Base-by-base conservation (phyloP, 2,797 vertebrate genomes). In the Thamnophis elegans region DNA sequence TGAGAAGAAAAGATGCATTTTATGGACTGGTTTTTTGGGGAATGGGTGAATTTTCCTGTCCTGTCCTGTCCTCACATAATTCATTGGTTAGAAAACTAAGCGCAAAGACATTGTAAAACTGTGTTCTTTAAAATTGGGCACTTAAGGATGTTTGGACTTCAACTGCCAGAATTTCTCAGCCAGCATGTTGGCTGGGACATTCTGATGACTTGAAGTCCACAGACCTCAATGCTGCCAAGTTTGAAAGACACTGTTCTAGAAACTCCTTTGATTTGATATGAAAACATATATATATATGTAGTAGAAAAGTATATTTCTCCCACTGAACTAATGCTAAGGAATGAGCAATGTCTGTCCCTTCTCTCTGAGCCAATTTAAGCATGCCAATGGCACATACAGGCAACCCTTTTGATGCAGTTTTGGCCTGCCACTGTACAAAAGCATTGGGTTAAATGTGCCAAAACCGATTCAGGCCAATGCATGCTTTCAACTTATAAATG, bases 221-320 rank as follows among this genome's bases (percentile, higher is more conserved):
- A 78, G 32, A 78, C 36, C 36, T 78, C 22, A 78, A 78, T 22
- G 20, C 73, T 78, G 9, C 36, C 36, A 78, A 78, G 36, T 78
- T 32, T 32, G 73, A 78, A 78, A 42, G 36, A 25, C 20, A 47
- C 73, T 78, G 1, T 36, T 32, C 42, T 85, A 58, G 60, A 91
- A 62, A 55, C 82, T 32, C 96, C 95, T 60, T 94, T 91, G 20
- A 14, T 26, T 26, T 87, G 13, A 55, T 55, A 11, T 25, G 56
- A 87, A 78, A 56, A 25, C 32, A 68, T 16, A 22, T n/a, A 68
- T 16, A 22, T n/a, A 28, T 36, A 2, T 86, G 22, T 53, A 18
- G n/a, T 13, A 87, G 58, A 25, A 55, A 65, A 25, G 59, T 36
- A 2, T 25, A 26, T 14, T 32, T 73, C 18, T 51, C 78, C 20